Conservation (phyloP, 1,140 invertebrate genomes). For the Drosophila micromelanica region DNA sequence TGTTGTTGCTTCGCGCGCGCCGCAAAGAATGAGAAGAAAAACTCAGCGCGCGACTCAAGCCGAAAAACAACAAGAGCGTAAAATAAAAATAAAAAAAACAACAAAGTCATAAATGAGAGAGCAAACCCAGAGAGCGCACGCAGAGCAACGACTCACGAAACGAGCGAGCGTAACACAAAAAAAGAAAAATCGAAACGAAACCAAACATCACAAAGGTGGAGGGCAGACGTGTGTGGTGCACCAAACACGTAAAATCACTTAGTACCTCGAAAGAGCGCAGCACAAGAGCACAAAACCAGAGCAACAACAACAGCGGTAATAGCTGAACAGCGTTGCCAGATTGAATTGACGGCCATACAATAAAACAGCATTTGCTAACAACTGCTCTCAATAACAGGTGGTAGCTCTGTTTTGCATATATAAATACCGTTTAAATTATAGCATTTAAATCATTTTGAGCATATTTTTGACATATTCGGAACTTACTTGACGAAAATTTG, state of each 20-base stretch:
- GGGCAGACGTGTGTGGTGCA: conserved; percentile 67
- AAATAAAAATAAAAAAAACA: conserved; percentile 29
- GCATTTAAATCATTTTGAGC: conserved; percentile 7
- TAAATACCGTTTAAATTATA: not conserved
- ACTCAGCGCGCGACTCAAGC: conserved; percentile 60
- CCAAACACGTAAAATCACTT: conserved; percentile 84
- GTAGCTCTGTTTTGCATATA: conserved; percentile 28
- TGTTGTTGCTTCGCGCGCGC: conserved; percentile 72
- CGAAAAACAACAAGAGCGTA: conserved; percentile 71
- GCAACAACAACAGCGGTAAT: conserved; percentile 27
- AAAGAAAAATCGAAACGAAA: conserved; percentile 54
- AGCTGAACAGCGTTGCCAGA: conserved; percentile 45
- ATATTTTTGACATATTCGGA: conserved; percentile 9
- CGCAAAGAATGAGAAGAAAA: conserved; percentile 78
- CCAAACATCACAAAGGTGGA: conserved; percentile 26
- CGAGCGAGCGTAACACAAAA: conserved; percentile 29
- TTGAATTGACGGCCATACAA: conserved; percentile 35
- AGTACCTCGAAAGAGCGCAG: conserved; percentile 54
- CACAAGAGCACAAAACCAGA: conserved; percentile 42
- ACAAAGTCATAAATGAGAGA: conserved; percentile 50
- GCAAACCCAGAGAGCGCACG: conserved; percentile 17
- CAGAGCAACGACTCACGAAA: conserved; percentile 34
- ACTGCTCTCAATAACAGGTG: conserved; percentile 50
- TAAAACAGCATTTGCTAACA: conserved; percentile 21
- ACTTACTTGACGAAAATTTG: conserved; percentile 35